phyloP scores from a whole-genome alignment of 2,113 vertebrate genomes.

The Tichodroma muraria region DNA sequence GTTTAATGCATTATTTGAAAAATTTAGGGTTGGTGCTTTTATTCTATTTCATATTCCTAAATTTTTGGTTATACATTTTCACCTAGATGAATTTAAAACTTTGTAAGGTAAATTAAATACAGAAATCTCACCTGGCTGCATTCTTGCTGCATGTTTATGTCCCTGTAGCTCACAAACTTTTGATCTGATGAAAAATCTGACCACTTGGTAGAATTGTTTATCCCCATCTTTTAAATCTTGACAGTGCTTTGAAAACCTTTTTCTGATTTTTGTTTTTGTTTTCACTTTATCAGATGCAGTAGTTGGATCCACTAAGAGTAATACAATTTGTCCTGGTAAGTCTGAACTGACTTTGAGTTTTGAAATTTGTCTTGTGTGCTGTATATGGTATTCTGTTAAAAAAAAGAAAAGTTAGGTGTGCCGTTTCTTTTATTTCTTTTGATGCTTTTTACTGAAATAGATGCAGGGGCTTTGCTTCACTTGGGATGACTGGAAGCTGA shows the following conservation, averaged over 20 bases:
- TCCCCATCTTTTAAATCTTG: background rate
- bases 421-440: background rate
- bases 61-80: background rate
- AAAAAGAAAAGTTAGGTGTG: background rate
- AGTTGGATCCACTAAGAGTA: conserved; percentile 83
- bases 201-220: background rate
- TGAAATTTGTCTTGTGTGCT: background rate
- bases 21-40: background rate
- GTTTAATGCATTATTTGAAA: background rate
- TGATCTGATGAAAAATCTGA: background rate
- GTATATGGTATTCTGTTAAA: background rate
- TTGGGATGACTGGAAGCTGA: background rate
- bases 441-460: background rate
- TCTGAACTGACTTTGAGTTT: background rate
- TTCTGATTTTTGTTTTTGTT: background rate
- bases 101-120: background rate
- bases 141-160: background rate
- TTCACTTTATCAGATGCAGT: conserved; percentile 76
- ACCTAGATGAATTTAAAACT: background rate
- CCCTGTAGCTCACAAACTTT: background rate
- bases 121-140: background rate
- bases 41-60: background rate
- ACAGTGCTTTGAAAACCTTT: background rate
- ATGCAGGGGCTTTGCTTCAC: background rate
- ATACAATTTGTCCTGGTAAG: conserved; percentile 91